Base-by-base conservation (phyloP, 2,888 invertebrate genomes). In the Conchocele bisecta region DNA sequence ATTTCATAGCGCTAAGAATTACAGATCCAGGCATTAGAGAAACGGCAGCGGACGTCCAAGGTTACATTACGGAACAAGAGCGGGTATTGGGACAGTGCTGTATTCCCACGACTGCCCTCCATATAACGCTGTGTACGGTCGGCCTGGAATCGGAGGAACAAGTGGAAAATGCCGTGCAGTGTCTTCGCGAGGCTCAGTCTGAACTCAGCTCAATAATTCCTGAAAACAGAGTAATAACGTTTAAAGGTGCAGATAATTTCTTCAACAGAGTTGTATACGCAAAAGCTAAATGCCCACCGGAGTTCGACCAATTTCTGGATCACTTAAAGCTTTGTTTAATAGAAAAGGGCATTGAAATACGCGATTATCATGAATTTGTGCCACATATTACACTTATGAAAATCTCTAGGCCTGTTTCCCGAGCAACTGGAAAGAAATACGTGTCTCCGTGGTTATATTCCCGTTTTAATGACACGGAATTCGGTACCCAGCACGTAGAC, bases 331-430 rank as follows among this genome's bases (percentile, higher is more conserved):
- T 84, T 13, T 75, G 83, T 73, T 59, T 92, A 20, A 71, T 69
- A 15, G 79, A 85, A 35, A 81, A 79, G 17, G 90, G 89, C 3
- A 76, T 91, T 5, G 85, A 86, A 13, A 86, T 90, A 9, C 83
- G 89, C n/a, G 91, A 92, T 69, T 85, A 84, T 33, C 89, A 89
- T 83, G 90, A 90, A 15, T 92, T 84, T 77, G 88, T 91, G 6
- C 92, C 92, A 4, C 92, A 92, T 76, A 87, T 92, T 85, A 92
- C 92, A 9, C 60, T 92, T 13, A 83, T 91, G 80, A 92, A 92
- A 68, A 80, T 90, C 0, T 87, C 87, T n/a, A 82, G 91, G 9
- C 86, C 89, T 1, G 84, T 88, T 13, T 82, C 88, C 1, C 63
- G 88, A 33, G 63, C 81, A 56, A 80, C 87, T 6, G 85, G 89